A percentile compares a stretch with the other conserved stretches of the same genome.
Evolutionary conservation across 2,113 vertebrate species (phyloP).

Genomic region (Corythoichthys haematopterus): DNA sequence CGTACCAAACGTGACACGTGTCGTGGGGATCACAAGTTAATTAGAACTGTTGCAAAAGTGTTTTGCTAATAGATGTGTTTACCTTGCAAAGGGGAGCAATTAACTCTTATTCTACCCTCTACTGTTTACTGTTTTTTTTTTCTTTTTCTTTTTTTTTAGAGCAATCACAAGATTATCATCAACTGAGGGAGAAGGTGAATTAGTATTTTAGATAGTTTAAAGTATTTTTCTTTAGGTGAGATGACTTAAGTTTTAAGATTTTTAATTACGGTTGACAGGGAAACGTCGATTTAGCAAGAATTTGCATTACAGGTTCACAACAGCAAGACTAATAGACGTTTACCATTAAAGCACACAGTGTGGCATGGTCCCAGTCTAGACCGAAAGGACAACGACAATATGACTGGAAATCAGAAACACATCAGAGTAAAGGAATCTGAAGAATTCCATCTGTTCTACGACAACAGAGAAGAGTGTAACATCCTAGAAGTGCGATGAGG

Average conservation of each 20-base stretch:
- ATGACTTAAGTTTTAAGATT: not conserved
- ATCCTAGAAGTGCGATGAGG: conserved; percentile 48
- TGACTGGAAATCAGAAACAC: conserved; percentile 16
- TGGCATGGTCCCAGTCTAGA: not conserved
- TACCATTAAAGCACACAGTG: not conserved
- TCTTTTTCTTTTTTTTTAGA: not conserved
- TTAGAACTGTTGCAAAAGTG: not conserved
- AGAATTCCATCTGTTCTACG: conserved; percentile 18
- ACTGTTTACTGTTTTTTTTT: not conserved
- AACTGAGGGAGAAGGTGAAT: conserved; percentile 1
- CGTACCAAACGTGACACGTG: not conserved
- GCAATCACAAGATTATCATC: not conserved
- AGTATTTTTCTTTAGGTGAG: not conserved
- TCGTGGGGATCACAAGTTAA: conserved; percentile 17
- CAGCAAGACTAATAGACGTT: conserved; percentile 9
- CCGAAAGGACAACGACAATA: conserved; percentile 4
- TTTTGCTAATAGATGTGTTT: not conserved
- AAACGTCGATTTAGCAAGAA: not conserved
- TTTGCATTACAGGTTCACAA: conserved; percentile 10
- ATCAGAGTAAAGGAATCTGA: conserved; percentile 40
- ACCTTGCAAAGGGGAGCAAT: not conserved
- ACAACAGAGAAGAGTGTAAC: conserved; percentile 24
- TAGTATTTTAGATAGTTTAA: not conserved
- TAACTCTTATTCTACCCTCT: not conserved
- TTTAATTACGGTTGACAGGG: not conserved